Evolutionary conservation across 2,888 invertebrate genomes (phyloP), one percentile per base, ranked within the genome.

Genomic region (Pediacus dermestoides): DNA sequence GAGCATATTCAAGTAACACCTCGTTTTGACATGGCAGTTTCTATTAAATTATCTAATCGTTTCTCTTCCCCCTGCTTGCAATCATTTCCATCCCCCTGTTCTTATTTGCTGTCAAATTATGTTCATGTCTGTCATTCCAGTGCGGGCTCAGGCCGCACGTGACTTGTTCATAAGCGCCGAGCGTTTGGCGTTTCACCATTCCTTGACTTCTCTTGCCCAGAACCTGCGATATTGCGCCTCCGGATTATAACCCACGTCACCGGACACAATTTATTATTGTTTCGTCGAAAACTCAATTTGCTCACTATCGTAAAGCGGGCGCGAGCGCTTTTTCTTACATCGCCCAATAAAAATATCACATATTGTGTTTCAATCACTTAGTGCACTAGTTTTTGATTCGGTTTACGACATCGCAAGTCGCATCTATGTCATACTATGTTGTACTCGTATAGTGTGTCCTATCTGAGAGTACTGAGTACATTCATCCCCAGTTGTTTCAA

Each of bases 41-140:
- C 60, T 67, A 67, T 66, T 67, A 66, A 63, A 67, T 67, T 66
- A 67, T 59, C 66, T 68, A 69, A 69, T 69, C 68, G 67, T 58
- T 63, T 53, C 59, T 59, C 59, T 53, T 55, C 52, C 46, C 10
- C 11, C 6, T 16, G 52, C 53, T 53, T 50, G 57, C 66, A 65
- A 66, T 67, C 67, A 65, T 66, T 64, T 63, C 59, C 64, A 58
- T 63, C 58, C 61, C 58, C 60, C 57, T 55, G 60, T 60, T 63
- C 66, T 63, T 67, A 68, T 68, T 67, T 66, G 66, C 67, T 67
- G 68, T 68, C 67, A 68, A 68, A 68, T 68, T 68, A 67, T 67
- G 66, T 68, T 66, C 65, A 58, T 63, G 66, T 66, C 67, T 67
- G 68, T 66, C 68, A 67, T 67, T 65, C 64, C 58, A 53, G 57